Evolutionary conservation across 1,140 invertebrate genomes (phyloP).

Genomic region (Hermatobates lingyangjiaoensis): DNA sequence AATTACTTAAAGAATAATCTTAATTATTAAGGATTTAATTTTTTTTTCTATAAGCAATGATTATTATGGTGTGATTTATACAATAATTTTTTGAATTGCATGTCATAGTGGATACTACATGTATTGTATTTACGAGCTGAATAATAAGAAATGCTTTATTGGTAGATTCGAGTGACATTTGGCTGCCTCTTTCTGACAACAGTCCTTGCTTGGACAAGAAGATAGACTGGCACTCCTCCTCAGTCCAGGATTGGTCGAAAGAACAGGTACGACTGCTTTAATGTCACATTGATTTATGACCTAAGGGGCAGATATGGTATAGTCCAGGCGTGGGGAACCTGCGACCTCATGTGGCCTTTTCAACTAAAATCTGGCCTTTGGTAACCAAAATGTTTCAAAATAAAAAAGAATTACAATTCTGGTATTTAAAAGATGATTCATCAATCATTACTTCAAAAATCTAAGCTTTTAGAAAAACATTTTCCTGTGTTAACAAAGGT

Average conservation of each 20-base stretch:
- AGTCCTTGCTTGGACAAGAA: slow-evolving; percentile 24
- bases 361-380: background rate
- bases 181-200: slow-evolving; percentile 28
- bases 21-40: no score
- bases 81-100: no score
- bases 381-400: background rate
- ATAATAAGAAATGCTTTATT: background rate
- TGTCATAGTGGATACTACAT: background rate
- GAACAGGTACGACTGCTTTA: slow-evolving; percentile 48
- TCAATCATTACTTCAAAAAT: background rate
- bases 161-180: slow-evolving; percentile 29
- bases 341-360: background rate
- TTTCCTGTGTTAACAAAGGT: no score
- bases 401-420: background rate
- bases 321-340: background rate
- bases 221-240: slow-evolving; percentile 41
- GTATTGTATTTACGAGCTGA: background rate
- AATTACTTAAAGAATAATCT: no score
- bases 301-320: background rate
- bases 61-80: no score
- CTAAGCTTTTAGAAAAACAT: no score
- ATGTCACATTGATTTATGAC: no score
- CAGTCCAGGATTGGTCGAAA: slow-evolving; percentile 66
- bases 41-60: no score
- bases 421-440: background rate